Percentiles rank a stretch among this genome's conserved stretches.
Evolutionary conservation across 1,140 invertebrate species (phyloP).

Genomic region (Saccostrea echinata): DNA sequence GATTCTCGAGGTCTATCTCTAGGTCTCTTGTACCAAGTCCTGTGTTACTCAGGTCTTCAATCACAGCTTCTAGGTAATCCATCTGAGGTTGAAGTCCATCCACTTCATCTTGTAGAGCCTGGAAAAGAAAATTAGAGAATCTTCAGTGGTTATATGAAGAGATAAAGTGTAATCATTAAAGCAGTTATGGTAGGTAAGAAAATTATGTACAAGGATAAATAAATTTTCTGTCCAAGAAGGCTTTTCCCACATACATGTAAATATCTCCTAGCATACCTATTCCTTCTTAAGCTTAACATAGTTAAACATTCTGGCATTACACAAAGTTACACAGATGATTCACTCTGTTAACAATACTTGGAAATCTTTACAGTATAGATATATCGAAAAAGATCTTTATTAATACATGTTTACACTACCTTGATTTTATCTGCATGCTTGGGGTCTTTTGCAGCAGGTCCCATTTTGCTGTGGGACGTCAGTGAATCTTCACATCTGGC

Average conservation of each 20-base stretch:
- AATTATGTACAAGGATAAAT: no score
- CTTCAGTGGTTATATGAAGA: not conserved
- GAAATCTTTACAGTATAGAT: no score
- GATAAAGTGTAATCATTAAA: not conserved
- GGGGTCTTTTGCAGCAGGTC: slow-evolving; percentile 88
- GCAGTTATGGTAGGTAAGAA: not conserved
- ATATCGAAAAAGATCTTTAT: not conserved
- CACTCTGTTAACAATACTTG: no score
- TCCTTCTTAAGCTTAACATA: no score
- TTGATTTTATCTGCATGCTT: slow-evolving; percentile 91
- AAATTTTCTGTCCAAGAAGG: no score
- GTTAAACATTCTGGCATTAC: no score
- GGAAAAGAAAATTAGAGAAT: slow-evolving; percentile 13
- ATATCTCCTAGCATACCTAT: no score
- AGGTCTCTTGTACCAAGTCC: slow-evolving; percentile 87
- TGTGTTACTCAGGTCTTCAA: slow-evolving; percentile 88
- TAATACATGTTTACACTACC: slow-evolving; percentile 70
- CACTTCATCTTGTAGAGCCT: slow-evolving; percentile 82
- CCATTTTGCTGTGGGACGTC: slow-evolving; percentile 89
- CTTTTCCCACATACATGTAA: no score
- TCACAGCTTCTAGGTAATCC: slow-evolving; percentile 85
- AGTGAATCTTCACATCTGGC: slow-evolving; percentile 93
- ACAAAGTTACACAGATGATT: no score
- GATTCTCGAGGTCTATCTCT: slow-evolving; percentile 86
- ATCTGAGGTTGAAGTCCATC: slow-evolving; percentile 85